phyloP scores from a whole-genome alignment of 2,797 vertebrate genomes.

The Microtus obscurus region DNA sequence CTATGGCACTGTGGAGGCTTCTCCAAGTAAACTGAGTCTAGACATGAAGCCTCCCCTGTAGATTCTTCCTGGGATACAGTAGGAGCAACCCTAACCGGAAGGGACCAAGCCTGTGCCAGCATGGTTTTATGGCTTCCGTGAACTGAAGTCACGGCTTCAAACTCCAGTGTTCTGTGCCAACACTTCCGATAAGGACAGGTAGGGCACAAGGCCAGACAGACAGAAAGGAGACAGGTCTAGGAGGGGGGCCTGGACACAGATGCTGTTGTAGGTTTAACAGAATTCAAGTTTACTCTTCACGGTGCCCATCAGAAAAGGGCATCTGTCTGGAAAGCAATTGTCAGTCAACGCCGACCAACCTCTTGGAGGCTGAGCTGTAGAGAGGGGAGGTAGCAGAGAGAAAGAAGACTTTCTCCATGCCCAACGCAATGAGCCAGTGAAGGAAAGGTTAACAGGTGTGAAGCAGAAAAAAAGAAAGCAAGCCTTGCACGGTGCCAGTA shows the following conservation, averaged over 20 bases:
- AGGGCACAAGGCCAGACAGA: neutral
- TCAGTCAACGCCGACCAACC: neutral
- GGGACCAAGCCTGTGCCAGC: neutral
- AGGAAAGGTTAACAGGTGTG: neutral
- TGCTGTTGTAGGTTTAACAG: fast-evolving
- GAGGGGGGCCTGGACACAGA: neutral
- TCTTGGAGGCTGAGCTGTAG: neutral
- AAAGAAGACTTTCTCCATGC: neutral
- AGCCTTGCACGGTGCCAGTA: slow-evolving; percentile 50
- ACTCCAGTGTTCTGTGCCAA: neutral
- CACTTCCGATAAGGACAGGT: neutral
- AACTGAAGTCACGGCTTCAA: neutral
- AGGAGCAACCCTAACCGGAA: neutral
- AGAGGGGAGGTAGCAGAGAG: neutral
- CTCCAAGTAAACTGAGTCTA: neutral
- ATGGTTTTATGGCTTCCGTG: neutral
- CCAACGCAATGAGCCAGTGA: neutral
- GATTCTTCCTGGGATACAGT: neutral
- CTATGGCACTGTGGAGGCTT: neutral
- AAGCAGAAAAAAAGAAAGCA: slow-evolving; percentile 2
- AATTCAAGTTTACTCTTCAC: fast-evolving
- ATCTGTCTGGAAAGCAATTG: neutral
- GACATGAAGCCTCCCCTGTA: neutral
- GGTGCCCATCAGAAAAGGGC: neutral
- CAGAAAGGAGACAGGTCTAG: neutral